A percentile compares a stretch with the other conserved stretches of the same genome.
Conservation (phyloP, 2,797 vertebrate species). For the Phylloscopus collybita region DNA sequence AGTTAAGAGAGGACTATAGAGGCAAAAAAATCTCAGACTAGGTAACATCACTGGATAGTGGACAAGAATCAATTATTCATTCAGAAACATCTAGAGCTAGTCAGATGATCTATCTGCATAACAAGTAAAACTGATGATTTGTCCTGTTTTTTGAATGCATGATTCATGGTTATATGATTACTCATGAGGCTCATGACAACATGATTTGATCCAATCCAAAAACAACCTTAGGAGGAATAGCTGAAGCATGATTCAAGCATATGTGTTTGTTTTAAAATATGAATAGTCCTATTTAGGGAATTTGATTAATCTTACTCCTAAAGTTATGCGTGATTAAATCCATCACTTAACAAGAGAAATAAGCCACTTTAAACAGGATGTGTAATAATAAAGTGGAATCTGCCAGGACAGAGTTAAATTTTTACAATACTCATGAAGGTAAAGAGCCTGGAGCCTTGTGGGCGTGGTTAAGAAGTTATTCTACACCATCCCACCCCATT, state of each 20-base stretch:
- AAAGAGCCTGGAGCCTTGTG: not conserved
- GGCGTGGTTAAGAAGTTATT: not conserved
- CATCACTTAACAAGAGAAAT: not conserved
- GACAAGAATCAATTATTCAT: slow-evolving; percentile 46
- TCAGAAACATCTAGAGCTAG: slow-evolving; percentile 42
- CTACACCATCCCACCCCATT: not conserved
- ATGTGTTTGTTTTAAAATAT: not conserved
- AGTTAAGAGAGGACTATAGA: not conserved
- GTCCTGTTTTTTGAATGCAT: slow-evolving; percentile 34
- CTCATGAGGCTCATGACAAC: slow-evolving; percentile 50
- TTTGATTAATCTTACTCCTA: not conserved
- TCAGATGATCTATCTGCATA: slow-evolving; percentile 53
- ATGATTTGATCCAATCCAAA: slow-evolving; percentile 16
- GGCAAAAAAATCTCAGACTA: not conserved
- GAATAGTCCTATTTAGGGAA: not conserved
- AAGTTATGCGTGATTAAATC: not conserved
- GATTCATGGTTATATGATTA: slow-evolving; percentile 47
- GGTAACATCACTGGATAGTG: not conserved
- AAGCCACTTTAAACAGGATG: not conserved
- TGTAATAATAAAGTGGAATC: not conserved
- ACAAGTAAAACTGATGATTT: slow-evolving; percentile 44
- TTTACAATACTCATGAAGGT: not conserved
- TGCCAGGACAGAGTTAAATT: not conserved
- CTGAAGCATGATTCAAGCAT: slow-evolving; percentile 12
- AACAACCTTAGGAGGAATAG: not conserved